A percentile compares a stretch with the other conserved stretches of the same genome.
These are phyloP conservation scores for Tachypleus tridentatus DNA, from an alignment of 1,140 invertebrate genomes.

Conservation along the genomic window DNA sequence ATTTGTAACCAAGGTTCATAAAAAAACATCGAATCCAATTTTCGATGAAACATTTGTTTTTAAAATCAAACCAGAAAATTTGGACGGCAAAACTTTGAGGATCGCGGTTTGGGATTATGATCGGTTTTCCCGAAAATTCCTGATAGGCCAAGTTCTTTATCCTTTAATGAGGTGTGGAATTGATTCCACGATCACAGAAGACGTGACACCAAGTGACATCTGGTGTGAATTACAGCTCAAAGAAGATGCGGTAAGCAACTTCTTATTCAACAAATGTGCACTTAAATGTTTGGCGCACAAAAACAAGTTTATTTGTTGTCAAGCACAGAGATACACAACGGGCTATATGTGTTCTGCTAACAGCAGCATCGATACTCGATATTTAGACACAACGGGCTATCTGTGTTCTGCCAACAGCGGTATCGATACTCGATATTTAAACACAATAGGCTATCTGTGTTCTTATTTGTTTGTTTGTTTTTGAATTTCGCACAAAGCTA, in stretches of 20 bases:
- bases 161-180: constrained; percentile 19
- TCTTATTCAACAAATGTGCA: background rate
- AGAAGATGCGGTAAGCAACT: constrained; percentile 13
- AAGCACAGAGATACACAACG: too few relatives aligned
- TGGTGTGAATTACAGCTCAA: constrained; percentile 18
- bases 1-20: constrained; percentile 24
- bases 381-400: too few relatives aligned
- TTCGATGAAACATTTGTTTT: constrained; percentile 31
- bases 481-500: too few relatives aligned
- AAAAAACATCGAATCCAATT: constrained; percentile 28
- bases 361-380: too few relatives aligned
- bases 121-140: constrained; percentile 28
- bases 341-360: too few relatives aligned
- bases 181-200: background rate
- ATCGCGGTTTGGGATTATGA: constrained; percentile 30
- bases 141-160: constrained; percentile 30
- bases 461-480: too few relatives aligned
- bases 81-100: constrained; percentile 25
- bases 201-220: constrained; percentile 21
- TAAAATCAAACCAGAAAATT: constrained; percentile 22
- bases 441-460: too few relatives aligned
- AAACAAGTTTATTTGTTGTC: background rate
- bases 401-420: too few relatives aligned
- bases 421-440: too few relatives aligned
- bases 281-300: background rate